Evolutionary conservation across 2,888 invertebrate genomes (phyloP), one percentile per base, ranked within the genome.

Genomic region (Epirrhoe alternata): DNA sequence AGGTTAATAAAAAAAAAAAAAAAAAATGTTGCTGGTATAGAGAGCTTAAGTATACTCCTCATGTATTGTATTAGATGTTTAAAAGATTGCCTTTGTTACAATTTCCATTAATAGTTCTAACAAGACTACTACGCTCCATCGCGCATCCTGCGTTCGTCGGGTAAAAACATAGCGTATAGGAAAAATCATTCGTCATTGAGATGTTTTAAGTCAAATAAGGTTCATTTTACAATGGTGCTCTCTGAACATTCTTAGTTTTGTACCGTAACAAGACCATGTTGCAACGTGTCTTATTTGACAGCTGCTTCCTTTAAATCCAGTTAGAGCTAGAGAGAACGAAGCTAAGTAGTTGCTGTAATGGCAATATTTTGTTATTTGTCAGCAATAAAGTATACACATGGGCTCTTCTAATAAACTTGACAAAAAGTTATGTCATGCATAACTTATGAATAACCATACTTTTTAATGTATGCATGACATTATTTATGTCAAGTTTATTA

Each of bases 241-340:
- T 58, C 38, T 12, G 55, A 53, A 68, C 66, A 64, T 71, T 67
- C 69, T 71, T 65, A 60, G 64, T 52, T 51, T 45, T 64, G 60
- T 71, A 71, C 71, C 72, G 70, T 72, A 74, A 74, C 69, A 53
- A 64, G 68, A 66, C 71, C 70, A 70, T 73, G 77, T 77, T 77
- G 79, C 78, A 80, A 77, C 81, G 76, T 74, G 79, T 79, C 79
- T 78, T 73, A 74, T 72, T 70, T 75, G 85, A 82, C 83, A 82
- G 83, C 80, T 80, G 81, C 78, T 86, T 86, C 85, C 83, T 78
- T 74, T 76, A 69, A 71, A 76, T 80, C 77, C 73, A 78, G 74
- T 76, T 72, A 69, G 60, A 51, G 53, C 63, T 54, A 45, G 56
- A 68, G 64, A 63, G 53, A 66, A 69, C 50, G 60, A 58, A 66